Percentiles rank a stretch among this genome's conserved stretches.
These are phyloP conservation scores for Macrotrachela quadricornifera DNA, from an alignment of 1,140 invertebrate species.

Conservation along the genomic window DNA sequence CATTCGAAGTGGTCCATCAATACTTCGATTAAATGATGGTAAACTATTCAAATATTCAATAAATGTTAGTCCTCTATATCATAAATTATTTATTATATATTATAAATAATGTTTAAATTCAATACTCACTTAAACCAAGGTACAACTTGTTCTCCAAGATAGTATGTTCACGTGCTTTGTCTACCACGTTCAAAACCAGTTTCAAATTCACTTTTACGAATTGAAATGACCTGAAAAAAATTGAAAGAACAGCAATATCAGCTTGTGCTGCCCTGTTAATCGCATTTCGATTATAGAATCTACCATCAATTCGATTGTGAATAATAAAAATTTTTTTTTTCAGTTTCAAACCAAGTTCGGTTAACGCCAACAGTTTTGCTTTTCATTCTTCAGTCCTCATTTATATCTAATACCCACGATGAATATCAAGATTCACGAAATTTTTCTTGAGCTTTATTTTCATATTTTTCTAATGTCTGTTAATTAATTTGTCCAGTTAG, in stretches of 20 bases:
- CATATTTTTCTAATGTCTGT: no score
- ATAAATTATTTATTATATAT: no score
- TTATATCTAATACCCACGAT: slow-evolving; percentile 96
- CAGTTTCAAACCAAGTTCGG: slow-evolving; percentile 92
- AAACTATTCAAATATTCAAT: slow-evolving; percentile 85
- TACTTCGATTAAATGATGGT: slow-evolving; percentile 66
- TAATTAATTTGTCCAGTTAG: no score
- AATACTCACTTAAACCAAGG: no score
- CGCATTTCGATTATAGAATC: slow-evolving; percentile 99
- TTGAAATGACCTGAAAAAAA: slow-evolving; percentile 83
- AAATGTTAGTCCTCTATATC: slow-evolving; percentile 80
- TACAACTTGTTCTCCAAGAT: slow-evolving; percentile 99
- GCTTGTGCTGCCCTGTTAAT: slow-evolving; percentile 95
- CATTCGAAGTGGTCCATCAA: slow-evolving; percentile 84
- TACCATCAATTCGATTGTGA: slow-evolving; percentile 94
- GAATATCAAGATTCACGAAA: slow-evolving; percentile 43
- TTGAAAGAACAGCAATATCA: slow-evolving; percentile 86
- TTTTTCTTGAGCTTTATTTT: no score
- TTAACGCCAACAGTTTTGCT: slow-evolving; percentile 99
- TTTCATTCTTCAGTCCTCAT: slow-evolving; percentile 56
- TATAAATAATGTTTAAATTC: no score
- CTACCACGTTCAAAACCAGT: slow-evolving; percentile 98
- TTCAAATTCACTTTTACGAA: slow-evolving; percentile 97
- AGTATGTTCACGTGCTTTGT: slow-evolving; percentile 93
- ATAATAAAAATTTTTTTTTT: slow-evolving; percentile 98